These are phyloP conservation scores for Drosophila dunni DNA, from an alignment of 1,140 invertebrate genomes.

Conservation along the genomic window DNA sequence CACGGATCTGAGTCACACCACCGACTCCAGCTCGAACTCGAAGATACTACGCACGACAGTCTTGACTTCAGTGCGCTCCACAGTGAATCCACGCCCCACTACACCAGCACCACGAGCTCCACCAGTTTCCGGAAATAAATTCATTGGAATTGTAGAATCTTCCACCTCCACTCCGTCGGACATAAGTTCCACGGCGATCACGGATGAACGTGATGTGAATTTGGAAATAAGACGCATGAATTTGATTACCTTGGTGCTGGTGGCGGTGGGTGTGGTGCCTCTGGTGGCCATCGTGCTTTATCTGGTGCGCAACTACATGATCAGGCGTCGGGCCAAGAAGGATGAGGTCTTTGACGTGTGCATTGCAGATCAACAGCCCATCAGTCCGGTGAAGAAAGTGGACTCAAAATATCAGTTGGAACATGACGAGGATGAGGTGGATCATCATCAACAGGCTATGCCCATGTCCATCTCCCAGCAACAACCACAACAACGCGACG, in stretches of 20 bases:
- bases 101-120: constrained; percentile 16
- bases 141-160: constrained; percentile 64
- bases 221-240: constrained; percentile 86
- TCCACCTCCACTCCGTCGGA: constrained; percentile 44
- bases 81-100: constrained; percentile 66
- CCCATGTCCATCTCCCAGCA: constrained; percentile 65
- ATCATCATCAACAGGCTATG: constrained; percentile 75
- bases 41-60: constrained; percentile 73
- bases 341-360: constrained; percentile 87
- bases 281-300: constrained; percentile 86
- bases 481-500: constrained; percentile 58
- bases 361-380: constrained; percentile 85
- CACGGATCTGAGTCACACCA: constrained; percentile 50
- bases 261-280: constrained; percentile 87
- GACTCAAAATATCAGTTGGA: constrained; percentile 77
- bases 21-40: constrained; percentile 60
- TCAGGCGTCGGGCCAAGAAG: constrained; percentile 86
- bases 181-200: constrained; percentile 80
- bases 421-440: constrained; percentile 84
- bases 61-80: constrained; percentile 69
- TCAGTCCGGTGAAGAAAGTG: constrained; percentile 80
- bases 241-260: constrained; percentile 86
- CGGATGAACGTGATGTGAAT: constrained; percentile 84
- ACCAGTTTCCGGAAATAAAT: constrained; percentile 25
- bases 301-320: constrained; percentile 85